Percentiles rank a stretch among this genome's conserved stretches.
These are phyloP conservation scores for Lytechinus variegatus DNA, from an alignment of 35 echinoderm and acorn worm species.

Conservation along the genomic window DNA sequence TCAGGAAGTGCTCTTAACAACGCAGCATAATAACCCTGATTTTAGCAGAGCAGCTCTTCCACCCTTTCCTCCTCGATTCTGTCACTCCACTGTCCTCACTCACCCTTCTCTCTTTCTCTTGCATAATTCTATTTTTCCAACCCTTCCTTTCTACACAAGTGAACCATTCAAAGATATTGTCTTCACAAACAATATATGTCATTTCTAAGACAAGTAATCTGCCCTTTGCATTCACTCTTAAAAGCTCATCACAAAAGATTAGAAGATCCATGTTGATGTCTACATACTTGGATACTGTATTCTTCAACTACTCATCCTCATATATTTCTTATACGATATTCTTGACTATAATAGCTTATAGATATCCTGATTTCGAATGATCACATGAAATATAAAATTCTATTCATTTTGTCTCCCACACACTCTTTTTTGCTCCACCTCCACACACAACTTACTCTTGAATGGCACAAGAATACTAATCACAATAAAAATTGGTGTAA, in stretches of 20 bases:
- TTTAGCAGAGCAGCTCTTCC: neutral
- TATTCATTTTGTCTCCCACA: too few species aligned
- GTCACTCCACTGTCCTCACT: neutral
- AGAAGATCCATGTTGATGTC: neutral
- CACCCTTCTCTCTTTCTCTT: neutral
- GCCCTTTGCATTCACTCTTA: neutral
- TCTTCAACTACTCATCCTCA: too few species aligned
- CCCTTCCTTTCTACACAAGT: neutral
- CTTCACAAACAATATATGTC: neutral
- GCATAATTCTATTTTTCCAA: neutral
- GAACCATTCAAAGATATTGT: neutral
- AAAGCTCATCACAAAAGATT: neutral
- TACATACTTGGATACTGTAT: neutral
- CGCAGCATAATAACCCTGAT: too few species aligned
- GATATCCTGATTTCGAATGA: too few species aligned
- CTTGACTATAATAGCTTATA: too few species aligned
- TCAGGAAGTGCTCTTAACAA: too few species aligned
- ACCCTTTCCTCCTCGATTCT: neutral
- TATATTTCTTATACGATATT: too few species aligned
- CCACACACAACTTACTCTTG: too few species aligned
- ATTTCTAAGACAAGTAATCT: neutral
- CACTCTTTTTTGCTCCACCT: too few species aligned
- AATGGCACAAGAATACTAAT: too few species aligned
- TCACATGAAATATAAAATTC: too few species aligned
- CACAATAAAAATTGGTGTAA: too few species aligned